These are phyloP conservation scores for Malthinus flaveolus DNA, from an alignment of 2,888 invertebrate genomes.

Conservation along the genomic window DNA sequence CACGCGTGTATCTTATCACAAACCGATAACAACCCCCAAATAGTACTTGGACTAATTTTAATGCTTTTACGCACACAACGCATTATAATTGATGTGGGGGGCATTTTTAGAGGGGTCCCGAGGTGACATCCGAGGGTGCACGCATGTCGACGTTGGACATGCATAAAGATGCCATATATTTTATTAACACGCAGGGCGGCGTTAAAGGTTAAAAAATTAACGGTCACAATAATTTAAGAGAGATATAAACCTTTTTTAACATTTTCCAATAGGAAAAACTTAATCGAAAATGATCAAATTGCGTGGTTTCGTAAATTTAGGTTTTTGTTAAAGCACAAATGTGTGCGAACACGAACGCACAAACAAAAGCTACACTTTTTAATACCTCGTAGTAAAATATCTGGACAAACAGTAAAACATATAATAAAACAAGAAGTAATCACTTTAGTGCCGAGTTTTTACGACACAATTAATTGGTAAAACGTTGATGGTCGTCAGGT, in stretches of 20 bases:
- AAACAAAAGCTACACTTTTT: slow-evolving; percentile 24
- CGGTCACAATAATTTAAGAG: too few relatives aligned
- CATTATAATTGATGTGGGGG: slow-evolving; percentile 46
- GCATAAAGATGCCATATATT: slow-evolving; percentile 35
- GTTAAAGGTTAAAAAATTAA: slow-evolving; percentile 9
- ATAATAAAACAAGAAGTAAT: slow-evolving; percentile 37
- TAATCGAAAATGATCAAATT: slow-evolving; percentile 4
- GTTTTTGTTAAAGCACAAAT: slow-evolving; percentile 19
- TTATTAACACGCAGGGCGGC: slow-evolving; percentile 27
- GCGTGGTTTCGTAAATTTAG: slow-evolving; percentile 12
- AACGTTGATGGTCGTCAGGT: slow-evolving; percentile 32
- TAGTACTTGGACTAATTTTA: slow-evolving; percentile 53
- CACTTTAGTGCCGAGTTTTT: slow-evolving; percentile 37
- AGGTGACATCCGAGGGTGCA: slow-evolving; percentile 32
- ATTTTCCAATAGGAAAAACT: neutral
- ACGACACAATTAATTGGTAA: slow-evolving; percentile 35
- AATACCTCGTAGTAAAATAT: slow-evolving; percentile 32
- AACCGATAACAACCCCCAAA: slow-evolving; percentile 44
- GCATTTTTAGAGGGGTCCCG: slow-evolving; percentile 16
- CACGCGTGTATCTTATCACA: slow-evolving; percentile 48
- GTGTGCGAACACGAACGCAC: slow-evolving; percentile 23
- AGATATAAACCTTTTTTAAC: neutral
- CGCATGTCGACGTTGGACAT: slow-evolving; percentile 33
- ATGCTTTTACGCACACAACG: slow-evolving; percentile 53
- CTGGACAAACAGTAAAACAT: slow-evolving; percentile 32